phyloP scores from a whole-genome alignment of 2,888 invertebrate genomes.

The Zelleria hepariella region DNA sequence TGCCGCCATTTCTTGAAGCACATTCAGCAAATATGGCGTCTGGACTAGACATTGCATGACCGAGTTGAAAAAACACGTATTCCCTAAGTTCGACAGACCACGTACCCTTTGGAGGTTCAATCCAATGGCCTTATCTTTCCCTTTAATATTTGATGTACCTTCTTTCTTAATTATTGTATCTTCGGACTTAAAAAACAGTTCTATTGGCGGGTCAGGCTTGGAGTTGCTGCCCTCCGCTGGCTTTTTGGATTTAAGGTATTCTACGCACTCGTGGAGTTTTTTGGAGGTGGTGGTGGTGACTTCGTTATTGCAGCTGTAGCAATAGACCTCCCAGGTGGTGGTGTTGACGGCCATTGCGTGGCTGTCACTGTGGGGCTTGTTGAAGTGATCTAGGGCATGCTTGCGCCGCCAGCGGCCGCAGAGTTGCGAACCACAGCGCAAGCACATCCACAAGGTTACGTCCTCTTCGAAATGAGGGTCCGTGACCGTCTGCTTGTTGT shows the following conservation, averaged over 20 bases:
- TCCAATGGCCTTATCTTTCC: conserved; percentile 45
- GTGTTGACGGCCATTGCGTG: conserved; percentile 83
- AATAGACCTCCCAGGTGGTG: conserved; percentile 80
- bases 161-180: conserved; percentile 21
- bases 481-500: conserved; percentile 33
- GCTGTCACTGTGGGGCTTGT: conserved; percentile 81
- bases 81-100: conserved; percentile 92
- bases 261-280: conserved; percentile 81
- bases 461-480: conserved; percentile 66
- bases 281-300: conserved; percentile 74
- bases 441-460: conserved; percentile 80
- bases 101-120: conserved; percentile 72
- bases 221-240: conserved; percentile 31
- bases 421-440: conserved; percentile 83
- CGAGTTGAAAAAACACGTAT: conserved; percentile 98
- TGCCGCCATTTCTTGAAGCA: conserved; percentile 78
- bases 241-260: conserved; percentile 76
- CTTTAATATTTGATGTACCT: conserved; percentile 21
- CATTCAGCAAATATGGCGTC: conserved; percentile 82
- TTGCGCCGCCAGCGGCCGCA: conserved; percentile 79
- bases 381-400: conserved; percentile 82
- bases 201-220: conserved; percentile 27
- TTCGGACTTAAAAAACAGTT: conserved; percentile 19
- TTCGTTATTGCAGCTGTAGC: conserved; percentile 83
- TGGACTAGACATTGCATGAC: conserved; percentile 94